phyloP scores from a whole-genome alignment of 2,113 vertebrate species.

The Danionella cerebrum region DNA sequence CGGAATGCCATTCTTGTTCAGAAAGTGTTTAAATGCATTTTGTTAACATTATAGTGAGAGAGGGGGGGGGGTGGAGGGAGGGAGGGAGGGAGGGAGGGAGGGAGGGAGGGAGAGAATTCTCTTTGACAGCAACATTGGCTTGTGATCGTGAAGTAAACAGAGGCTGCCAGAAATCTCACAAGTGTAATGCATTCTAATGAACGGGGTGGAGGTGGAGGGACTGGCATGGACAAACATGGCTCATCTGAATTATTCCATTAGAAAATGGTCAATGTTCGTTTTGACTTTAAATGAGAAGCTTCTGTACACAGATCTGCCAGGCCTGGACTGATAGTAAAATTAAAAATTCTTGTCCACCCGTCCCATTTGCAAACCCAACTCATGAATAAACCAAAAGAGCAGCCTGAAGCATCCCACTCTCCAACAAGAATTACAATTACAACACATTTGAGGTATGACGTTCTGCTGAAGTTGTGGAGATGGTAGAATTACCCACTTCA shows the following conservation, averaged over 20 bases:
- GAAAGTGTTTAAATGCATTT: too few species aligned
- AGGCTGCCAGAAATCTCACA: conserved; percentile 44
- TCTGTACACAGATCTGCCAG: conserved; percentile 46
- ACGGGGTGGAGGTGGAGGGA: conserved; percentile 47
- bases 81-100: too few species aligned
- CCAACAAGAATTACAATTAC: conserved; percentile 48
- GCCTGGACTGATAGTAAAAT: conserved; percentile 56
- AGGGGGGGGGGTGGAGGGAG: too few species aligned
- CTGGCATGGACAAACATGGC: conserved; percentile 47
- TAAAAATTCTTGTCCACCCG: conserved; percentile 55
- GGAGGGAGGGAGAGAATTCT: conserved; percentile 6
- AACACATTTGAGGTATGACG: conserved; percentile 44
- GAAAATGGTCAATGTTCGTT: conserved; percentile 62
- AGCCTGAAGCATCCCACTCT: conserved; percentile 45
- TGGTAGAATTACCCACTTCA: neutral
- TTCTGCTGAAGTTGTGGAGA: neutral
- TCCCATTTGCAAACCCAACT: conserved; percentile 37
- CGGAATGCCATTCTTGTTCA: too few species aligned
- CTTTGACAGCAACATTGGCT: conserved; percentile 39
- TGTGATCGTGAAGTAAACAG: conserved; percentile 39
- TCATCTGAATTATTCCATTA: conserved; percentile 60
- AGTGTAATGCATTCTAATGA: conserved; percentile 51
- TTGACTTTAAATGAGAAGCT: conserved; percentile 52
- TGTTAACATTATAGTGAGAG: too few species aligned
- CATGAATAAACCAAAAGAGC: conserved; percentile 55